Evolutionary conservation across 2,888 invertebrate species (phyloP).

Genomic region (Acanthacorydalis orientalis): DNA sequence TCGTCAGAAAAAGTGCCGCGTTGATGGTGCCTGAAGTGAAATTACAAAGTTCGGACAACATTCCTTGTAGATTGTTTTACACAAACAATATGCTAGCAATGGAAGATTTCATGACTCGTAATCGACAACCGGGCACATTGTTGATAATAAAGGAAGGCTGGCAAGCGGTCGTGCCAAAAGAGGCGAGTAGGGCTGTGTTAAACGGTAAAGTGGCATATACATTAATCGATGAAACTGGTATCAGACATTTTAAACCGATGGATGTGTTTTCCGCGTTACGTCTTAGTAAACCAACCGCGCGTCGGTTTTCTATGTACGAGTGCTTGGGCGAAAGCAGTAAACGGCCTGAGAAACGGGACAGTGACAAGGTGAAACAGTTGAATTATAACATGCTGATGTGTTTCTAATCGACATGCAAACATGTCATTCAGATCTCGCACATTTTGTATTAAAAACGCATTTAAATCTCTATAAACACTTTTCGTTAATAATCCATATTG

Average conservation of each 20-base stretch:
- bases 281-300: conserved; percentile 43
- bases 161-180: conserved; percentile 61
- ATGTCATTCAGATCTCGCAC: too few species aligned
- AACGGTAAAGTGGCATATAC: conserved; percentile 61
- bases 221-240: conserved; percentile 58
- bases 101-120: conserved; percentile 52
- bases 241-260: conserved; percentile 57
- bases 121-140: conserved; percentile 39
- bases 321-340: conserved; percentile 38
- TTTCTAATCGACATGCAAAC: neutral
- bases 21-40: conserved; percentile 49
- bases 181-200: conserved; percentile 53
- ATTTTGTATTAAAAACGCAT: neutral
- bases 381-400: conserved; percentile 4
- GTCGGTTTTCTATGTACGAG: conserved; percentile 49
- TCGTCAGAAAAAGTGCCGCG: conserved; percentile 56
- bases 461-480: neutral
- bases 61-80: conserved; percentile 49
- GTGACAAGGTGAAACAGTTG: conserved; percentile 6
- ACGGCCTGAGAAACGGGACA: conserved; percentile 13
- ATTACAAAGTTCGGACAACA: conserved; percentile 45
- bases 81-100: conserved; percentile 57
- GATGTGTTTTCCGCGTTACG: conserved; percentile 56
- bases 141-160: conserved; percentile 56
- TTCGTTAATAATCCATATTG: too few species aligned